Conservation (phyloP, 2,113 vertebrate genomes). For the Pionites leucogaster region DNA sequence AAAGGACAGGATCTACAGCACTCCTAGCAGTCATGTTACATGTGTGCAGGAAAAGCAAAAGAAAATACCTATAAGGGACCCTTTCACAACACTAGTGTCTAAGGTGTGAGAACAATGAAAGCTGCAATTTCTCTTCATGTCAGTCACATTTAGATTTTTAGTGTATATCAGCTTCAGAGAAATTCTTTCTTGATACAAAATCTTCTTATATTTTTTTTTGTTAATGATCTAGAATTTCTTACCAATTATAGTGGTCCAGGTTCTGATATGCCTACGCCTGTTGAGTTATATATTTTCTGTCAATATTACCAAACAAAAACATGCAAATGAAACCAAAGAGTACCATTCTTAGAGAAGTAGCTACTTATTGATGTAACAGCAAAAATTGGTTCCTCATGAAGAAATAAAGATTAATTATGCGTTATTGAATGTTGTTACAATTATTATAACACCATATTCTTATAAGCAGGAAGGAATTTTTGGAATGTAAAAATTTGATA, state of each 20-base stretch:
- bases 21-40: neutral
- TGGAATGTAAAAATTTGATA: neutral
- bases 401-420: neutral
- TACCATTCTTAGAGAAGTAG: neutral
- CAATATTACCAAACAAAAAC: neutral
- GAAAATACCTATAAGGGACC: neutral
- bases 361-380: neutral
- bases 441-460: neutral
- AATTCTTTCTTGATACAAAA: neutral
- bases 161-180: neutral
- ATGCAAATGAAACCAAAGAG: neutral
- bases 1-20: neutral
- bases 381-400: neutral
- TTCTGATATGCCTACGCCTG: neutral
- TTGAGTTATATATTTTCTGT: neutral
- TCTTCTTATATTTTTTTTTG: neutral
- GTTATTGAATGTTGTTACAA: neutral
- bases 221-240: neutral
- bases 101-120: neutral
- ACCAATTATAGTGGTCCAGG: neutral
- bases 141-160: neutral
- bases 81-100: neutral
- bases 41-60: accelerated
- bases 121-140: neutral
- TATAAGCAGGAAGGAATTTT: neutral